Base-by-base conservation (phyloP, 1,140 invertebrate genomes). In the Drosophila mauritiana region DNA sequence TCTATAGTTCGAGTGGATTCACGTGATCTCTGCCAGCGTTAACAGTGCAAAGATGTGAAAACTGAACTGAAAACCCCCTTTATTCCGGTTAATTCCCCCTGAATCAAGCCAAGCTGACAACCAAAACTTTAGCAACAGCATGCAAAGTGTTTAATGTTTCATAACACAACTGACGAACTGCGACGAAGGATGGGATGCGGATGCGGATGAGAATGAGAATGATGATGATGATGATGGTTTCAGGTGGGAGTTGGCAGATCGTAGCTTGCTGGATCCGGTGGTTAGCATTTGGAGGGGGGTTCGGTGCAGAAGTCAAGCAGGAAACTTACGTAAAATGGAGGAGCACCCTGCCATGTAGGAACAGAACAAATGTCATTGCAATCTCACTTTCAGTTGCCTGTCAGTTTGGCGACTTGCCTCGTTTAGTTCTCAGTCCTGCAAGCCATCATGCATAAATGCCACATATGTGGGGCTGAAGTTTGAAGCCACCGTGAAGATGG, bases 61-160 rank as follows among this genome's bases (percentile, higher is more conserved):
- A 31, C 27, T 31, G 27, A 31, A 8, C 27, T 8, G 11, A 13
- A 12, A 37, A 17, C 10, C 17, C 42, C 42, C 42, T 43, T 43
- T 20, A 17, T n/a, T 37, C 42, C 36, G 1, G 11, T 25, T 10
- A 15, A 42, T 42, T 15, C 39, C 39, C 10, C 7, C 7, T 22
- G 31, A n/a, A 46, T 34, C 42, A 15, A 61, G 39, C 11, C 40
- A 34, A 39, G 65, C 49, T 22, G 27, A 49, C 51, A 69, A 20
- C 63, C 58, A 65, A 70, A 70, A 70, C 67, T 69, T 69, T 57
- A 13, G 67, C 65, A 48, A 57, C 67, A 52, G 69, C 82, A 70
- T 78, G 75, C 75, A 86, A 80, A 88, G 72, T 89, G 84, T 77
- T 88, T 80, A 88, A 88, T 88, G 84, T 83, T 88, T 88, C 83